These are phyloP conservation scores for Dioctria rufipes DNA, from an alignment of 2,888 invertebrate species.

Conservation along the genomic window DNA sequence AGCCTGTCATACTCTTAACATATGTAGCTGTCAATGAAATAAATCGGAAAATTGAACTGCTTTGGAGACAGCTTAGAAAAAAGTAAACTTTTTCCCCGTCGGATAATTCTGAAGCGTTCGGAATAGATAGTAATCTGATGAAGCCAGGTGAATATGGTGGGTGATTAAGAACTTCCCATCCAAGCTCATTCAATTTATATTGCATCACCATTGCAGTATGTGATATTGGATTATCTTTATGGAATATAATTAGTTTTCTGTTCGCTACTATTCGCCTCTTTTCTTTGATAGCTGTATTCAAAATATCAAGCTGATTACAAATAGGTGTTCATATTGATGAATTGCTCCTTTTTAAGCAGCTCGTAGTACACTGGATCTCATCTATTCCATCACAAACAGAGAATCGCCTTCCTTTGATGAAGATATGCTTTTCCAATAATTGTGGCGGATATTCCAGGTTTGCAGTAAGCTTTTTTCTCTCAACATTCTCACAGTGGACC, in stretches of 20 bases:
- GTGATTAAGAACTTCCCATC: slow-evolving; percentile 5
- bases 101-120: slow-evolving; percentile 27
- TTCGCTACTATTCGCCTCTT: slow-evolving; percentile 24
- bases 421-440: neutral
- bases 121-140: slow-evolving; percentile 46
- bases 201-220: slow-evolving; percentile 35
- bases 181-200: slow-evolving; percentile 15
- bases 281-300: slow-evolving; percentile 26
- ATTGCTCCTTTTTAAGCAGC: neutral
- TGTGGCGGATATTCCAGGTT: neutral
- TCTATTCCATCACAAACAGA: slow-evolving; percentile 1
- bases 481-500: slow-evolving; percentile 16
- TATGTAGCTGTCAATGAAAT: no score
- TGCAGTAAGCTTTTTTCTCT: slow-evolving; percentile 7
- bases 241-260: slow-evolving; percentile 46
- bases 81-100: neutral
- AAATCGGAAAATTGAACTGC: no score
- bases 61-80: neutral
- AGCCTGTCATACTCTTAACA: no score
- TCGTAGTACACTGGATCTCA: neutral
- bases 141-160: slow-evolving; percentile 42
- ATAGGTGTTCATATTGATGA: neutral
- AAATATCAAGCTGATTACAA: slow-evolving; percentile 11
- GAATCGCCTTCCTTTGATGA: neutral
- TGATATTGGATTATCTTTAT: slow-evolving; percentile 31